phyloP scores from a whole-genome alignment of 2,888 invertebrate species.

The Watsonalla binaria region DNA sequence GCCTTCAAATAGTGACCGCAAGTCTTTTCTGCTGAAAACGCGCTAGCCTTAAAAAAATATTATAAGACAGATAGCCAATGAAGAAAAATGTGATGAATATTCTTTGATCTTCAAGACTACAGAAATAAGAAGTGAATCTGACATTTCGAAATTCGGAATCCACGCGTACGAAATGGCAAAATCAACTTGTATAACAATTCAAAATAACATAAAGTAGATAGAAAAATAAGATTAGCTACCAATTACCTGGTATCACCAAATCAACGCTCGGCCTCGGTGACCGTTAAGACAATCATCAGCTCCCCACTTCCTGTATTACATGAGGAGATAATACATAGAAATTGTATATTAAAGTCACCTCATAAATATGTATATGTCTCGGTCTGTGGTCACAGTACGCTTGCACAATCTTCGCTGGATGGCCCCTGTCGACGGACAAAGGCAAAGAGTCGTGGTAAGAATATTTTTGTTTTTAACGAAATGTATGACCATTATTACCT shows the following conservation, averaged over 20 bases:
- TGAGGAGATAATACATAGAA: conserved; percentile 76
- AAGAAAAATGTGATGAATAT: too few relatives aligned
- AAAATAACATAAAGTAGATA: conserved; percentile 2
- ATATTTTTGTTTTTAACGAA: too few relatives aligned
- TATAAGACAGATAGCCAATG: too few relatives aligned
- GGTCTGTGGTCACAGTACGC: conserved; percentile 72
- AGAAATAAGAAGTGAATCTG: too few relatives aligned
- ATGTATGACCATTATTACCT: too few relatives aligned
- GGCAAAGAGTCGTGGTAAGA: conserved; percentile 16
- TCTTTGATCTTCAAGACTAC: too few relatives aligned
- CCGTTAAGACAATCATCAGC: conserved; percentile 72
- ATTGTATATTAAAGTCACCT: conserved; percentile 76
- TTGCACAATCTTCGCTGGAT: conserved; percentile 72
- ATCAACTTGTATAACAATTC: not conserved
- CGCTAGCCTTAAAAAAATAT: too few relatives aligned
- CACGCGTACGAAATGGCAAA: too few relatives aligned
- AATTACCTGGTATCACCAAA: conserved; percentile 57
- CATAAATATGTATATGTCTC: conserved; percentile 77
- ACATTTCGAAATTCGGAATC: too few relatives aligned
- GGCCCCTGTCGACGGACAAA: conserved; percentile 42
- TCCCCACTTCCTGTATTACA: conserved; percentile 72
- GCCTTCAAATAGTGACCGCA: too few relatives aligned
- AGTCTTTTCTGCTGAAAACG: too few relatives aligned
- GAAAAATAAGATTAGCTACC: conserved; percentile 27
- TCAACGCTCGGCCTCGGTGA: conserved; percentile 42